phyloP scores from a whole-genome alignment of 2,797 vertebrate genomes.

The Salarias fasciatus region DNA sequence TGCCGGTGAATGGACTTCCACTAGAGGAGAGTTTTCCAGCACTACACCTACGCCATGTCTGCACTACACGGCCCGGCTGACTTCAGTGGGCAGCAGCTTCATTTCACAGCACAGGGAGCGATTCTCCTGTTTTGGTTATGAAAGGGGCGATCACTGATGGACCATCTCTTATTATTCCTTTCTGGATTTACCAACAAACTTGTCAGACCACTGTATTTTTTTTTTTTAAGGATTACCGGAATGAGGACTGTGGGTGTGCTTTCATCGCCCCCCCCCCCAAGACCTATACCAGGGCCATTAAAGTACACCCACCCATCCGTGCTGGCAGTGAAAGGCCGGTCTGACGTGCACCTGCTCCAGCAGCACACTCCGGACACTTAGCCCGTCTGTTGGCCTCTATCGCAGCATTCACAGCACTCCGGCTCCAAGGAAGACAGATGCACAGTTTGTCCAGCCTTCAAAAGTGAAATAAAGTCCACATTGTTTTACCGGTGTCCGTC shows the following conservation, averaged over 20 bases:
- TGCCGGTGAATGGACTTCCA: slow-evolving; percentile 30
- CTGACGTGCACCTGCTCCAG: slow-evolving; percentile 69
- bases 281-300: slow-evolving; percentile 35
- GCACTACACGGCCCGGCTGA: slow-evolving; percentile 24
- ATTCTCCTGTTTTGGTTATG: slow-evolving; percentile 30
- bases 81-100: slow-evolving; percentile 51
- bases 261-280: slow-evolving; percentile 55
- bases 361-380: slow-evolving; percentile 34
- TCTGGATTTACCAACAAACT: slow-evolving; percentile 12
- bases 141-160: neutral
- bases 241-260: slow-evolving; percentile 18
- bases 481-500: neutral
- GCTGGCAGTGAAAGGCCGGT: slow-evolving; percentile 61
- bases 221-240: slow-evolving; percentile 4
- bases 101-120: no score
- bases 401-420: slow-evolving; percentile 38
- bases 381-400: slow-evolving; percentile 21
- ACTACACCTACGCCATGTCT: slow-evolving; percentile 54
- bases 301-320: slow-evolving; percentile 64
- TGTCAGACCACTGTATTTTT: neutral
- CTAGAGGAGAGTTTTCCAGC: slow-evolving; percentile 18
- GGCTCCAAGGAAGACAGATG: slow-evolving; percentile 11
- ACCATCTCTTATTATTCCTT: slow-evolving; percentile 4
- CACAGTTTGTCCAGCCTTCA: neutral
- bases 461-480: slow-evolving; percentile 6